phyloP scores from a whole-genome alignment of 2,888 invertebrate genomes.

The Pemphredon lugubris region DNA sequence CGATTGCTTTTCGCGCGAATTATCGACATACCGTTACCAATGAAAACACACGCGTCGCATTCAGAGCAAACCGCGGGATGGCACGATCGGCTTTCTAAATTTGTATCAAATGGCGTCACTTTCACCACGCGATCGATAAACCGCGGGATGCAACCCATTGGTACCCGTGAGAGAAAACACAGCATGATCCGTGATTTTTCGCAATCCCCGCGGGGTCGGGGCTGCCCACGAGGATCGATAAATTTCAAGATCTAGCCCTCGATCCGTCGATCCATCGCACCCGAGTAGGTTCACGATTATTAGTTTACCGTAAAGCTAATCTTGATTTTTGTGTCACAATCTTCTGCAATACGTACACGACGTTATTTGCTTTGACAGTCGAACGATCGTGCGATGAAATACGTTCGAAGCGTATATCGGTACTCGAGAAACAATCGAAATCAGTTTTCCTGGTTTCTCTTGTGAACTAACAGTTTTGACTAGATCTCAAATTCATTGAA shows the following conservation, averaged over 20 bases:
- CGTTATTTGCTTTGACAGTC: too few relatives aligned
- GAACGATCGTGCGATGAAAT: too few relatives aligned
- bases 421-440: too few relatives aligned
- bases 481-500: too few relatives aligned
- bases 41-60: constrained; percentile 34
- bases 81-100: constrained; percentile 77
- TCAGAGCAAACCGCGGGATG: constrained; percentile 46
- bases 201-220: not conserved
- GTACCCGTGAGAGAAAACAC: constrained; percentile 44
- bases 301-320: too few relatives aligned
- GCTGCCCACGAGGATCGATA: constrained; percentile 36
- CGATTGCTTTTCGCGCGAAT: constrained; percentile 2
- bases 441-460: too few relatives aligned
- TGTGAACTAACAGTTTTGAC: too few relatives aligned
- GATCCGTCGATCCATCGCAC: constrained; percentile 24
- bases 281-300: constrained; percentile 18
- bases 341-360: too few relatives aligned
- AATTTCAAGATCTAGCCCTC: constrained; percentile 1
- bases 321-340: too few relatives aligned
- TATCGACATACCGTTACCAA: not conserved
- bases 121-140: constrained; percentile 71
- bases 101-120: constrained; percentile 75
- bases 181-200: constrained; percentile 46
- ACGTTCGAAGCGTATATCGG: too few relatives aligned
- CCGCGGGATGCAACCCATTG: constrained; percentile 38